These are phyloP conservation scores for Drosophila greeni DNA, from an alignment of 2,888 invertebrate species.

Conservation along the genomic window DNA sequence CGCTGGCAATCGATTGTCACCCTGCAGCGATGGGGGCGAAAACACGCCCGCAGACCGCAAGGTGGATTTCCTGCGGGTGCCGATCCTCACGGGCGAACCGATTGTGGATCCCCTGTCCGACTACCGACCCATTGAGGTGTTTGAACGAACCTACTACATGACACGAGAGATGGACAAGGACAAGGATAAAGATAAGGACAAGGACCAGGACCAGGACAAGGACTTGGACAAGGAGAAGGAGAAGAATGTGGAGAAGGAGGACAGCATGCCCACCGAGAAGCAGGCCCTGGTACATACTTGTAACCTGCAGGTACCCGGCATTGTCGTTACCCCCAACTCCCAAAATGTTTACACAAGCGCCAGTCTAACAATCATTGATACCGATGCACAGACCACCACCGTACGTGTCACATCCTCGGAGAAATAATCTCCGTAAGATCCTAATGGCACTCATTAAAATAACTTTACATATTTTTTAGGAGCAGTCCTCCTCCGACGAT, in stretches of 20 bases:
- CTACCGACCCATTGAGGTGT: slow-evolving; percentile 78
- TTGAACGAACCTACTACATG: slow-evolving; percentile 78
- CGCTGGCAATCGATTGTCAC: slow-evolving; percentile 68
- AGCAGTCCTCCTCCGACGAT: slow-evolving; percentile 77
- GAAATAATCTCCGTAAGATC: neutral
- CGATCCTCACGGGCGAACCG: slow-evolving; percentile 71
- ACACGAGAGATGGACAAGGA: slow-evolving; percentile 70
- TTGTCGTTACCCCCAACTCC: slow-evolving; percentile 69
- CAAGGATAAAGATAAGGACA: slow-evolving; percentile 40
- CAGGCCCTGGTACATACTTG: slow-evolving; percentile 65
- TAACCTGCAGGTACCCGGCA: slow-evolving; percentile 76
- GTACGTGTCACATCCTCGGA: slow-evolving; percentile 64
- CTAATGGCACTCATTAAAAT: neutral
- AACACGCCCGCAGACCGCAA: slow-evolving; percentile 66
- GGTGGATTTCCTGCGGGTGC: slow-evolving; percentile 74
- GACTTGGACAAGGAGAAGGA: slow-evolving; percentile 32
- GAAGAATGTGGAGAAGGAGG: slow-evolving; percentile 45
- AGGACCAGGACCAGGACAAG: neutral
- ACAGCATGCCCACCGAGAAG: slow-evolving; percentile 41
- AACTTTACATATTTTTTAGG: slow-evolving; percentile 58
- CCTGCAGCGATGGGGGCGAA: slow-evolving; percentile 57
- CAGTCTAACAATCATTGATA: slow-evolving; percentile 84
- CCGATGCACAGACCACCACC: slow-evolving; percentile 78
- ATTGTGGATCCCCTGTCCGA: slow-evolving; percentile 76
- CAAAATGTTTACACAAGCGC: slow-evolving; percentile 79